Conservation (phyloP, 2,113 vertebrate genomes). For the Gulo gulo region DNA sequence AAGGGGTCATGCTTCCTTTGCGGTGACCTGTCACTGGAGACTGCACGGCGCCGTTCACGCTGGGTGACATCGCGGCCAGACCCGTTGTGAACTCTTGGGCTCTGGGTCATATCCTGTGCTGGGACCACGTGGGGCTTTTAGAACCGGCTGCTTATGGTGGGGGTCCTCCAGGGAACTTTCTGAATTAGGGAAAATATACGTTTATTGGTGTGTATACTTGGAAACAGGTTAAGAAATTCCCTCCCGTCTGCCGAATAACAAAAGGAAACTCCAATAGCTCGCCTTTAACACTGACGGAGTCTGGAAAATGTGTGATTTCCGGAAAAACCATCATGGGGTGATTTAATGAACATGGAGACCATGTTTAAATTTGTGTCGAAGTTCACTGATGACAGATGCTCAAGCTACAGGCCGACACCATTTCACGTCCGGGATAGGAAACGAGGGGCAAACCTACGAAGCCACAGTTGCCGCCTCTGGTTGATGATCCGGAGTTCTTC, state of each 20-base stretch:
- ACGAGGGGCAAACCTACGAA: not conserved
- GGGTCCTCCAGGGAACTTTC: constrained; percentile 27
- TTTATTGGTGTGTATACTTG: constrained; percentile 50
- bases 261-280: constrained; percentile 55
- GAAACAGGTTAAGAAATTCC: constrained; percentile 56
- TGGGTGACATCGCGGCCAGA: not conserved
- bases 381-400: constrained; percentile 41
- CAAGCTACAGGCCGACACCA: not conserved
- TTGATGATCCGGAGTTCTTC: not conserved
- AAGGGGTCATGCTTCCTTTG: not conserved
- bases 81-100: too few relatives aligned
- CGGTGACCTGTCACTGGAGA: rapidly evolving
- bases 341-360: constrained; percentile 55
- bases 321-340: constrained; percentile 49
- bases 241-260: constrained; percentile 19
- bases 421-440: not conserved
- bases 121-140: not conserved
- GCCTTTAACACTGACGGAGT: not conserved
- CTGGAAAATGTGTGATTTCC: constrained; percentile 59
- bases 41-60: rapidly evolving
- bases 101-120: not conserved
- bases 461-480: not conserved
- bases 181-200: not conserved
- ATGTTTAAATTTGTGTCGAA: constrained; percentile 26
- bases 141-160: not conserved